Percentiles rank a stretch among this genome's conserved stretches.
These are phyloP conservation scores for Notiomystis cincta DNA, from an alignment of 2,113 vertebrate genomes.

Conservation along the genomic window DNA sequence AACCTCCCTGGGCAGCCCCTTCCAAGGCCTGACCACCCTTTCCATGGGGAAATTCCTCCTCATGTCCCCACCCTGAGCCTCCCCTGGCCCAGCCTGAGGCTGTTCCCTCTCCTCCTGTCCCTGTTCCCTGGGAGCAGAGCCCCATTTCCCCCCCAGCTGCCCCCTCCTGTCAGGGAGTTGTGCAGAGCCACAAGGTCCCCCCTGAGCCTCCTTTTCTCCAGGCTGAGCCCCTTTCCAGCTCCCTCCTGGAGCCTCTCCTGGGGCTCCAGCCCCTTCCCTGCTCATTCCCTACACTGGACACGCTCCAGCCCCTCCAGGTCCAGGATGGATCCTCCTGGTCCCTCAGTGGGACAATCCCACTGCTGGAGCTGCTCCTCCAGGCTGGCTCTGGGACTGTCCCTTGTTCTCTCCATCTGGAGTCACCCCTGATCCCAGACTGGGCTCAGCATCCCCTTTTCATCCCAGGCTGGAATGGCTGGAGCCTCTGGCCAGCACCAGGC, in stretches of 20 bases:
- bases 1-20: background rate
- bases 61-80: background rate
- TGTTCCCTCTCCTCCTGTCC: background rate
- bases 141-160: background rate
- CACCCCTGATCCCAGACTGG: background rate
- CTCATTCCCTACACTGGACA: background rate
- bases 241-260: background rate
- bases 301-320: background rate
- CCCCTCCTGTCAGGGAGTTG: background rate
- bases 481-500: background rate
- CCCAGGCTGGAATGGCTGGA: background rate
- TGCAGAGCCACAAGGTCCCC: background rate
- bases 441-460: background rate
- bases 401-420: background rate
- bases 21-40: fast-evolving
- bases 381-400: background rate
- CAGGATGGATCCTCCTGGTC: background rate
- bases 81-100: background rate
- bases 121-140: background rate
- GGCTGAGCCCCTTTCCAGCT: background rate
- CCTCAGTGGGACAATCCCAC: background rate
- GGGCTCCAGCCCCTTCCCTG: background rate
- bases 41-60: background rate
- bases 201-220: background rate
- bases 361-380: background rate